Base-by-base conservation (phyloP, 2,113 vertebrate species). In the Neogobius melanostomus region DNA sequence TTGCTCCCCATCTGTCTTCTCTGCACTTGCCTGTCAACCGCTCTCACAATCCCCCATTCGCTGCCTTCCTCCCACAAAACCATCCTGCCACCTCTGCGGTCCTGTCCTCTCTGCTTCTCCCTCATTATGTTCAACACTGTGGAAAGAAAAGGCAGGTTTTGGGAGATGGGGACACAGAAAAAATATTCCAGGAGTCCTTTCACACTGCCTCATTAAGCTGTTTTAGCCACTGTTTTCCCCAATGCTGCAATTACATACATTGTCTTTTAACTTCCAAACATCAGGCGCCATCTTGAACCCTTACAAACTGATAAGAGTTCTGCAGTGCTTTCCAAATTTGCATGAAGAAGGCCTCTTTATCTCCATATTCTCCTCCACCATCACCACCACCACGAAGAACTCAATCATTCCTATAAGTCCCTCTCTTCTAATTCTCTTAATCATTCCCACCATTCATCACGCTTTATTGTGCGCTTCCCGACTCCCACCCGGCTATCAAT, bases 31-130 rank as follows among this genome's bases (percentile, higher is more conserved):
- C 69, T 87, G 85, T 85, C 88, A 88, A 48, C 80, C 69, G 62
- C 77, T 44, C 77, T 51, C 61, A 16, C 69, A 70, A 51, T 73
- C 48, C 81, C 68, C 71, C 73, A 43, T 76, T 81, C 68, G 79
- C 75, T 79, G 76, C 71, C 75, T 86, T 82, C 81, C 81, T 84
- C 86, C 76, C 77, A 82, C 83, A 77, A 56, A 77, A 79, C 76
- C 72, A 54, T 52, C 75, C 73, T 49, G 66, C 59, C 47, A 48
- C 10, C 21, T 69, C 64, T 64, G 42, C 56, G 54, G 47, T 59
- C 51, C 46, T 64, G 52, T 49, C 6, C 57, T 57, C 44, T 59
- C 17, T 57, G 57, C 59, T 45, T 45, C 54, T 72, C 62, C 1
- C 79, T 79, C 73, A 75, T 79, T 76, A 79, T 49, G 74, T 11